Conservation (phyloP, 2,113 vertebrate species). For the Dascyllus trimaculatus region DNA sequence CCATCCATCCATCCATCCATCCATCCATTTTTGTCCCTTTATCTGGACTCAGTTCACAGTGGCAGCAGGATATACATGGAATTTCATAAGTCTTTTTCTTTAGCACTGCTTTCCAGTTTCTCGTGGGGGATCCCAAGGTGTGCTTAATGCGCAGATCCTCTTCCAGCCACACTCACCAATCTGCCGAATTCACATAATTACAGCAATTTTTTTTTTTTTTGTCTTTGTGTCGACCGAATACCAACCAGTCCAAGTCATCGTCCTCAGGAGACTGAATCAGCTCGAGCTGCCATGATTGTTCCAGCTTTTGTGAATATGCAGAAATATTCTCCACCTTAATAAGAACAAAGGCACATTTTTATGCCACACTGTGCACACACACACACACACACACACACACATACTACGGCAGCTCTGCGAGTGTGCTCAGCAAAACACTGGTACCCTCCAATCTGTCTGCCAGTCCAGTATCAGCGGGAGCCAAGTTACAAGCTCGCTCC, state of each 20-base stretch:
- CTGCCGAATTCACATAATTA: conserved; percentile 64
- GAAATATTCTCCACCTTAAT: conserved; percentile 50
- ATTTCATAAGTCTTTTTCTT: no score
- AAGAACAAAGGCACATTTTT: conserved; percentile 13
- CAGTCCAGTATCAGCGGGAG: conserved; percentile 58
- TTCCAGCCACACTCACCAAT: conserved; percentile 47
- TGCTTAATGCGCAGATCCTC: conserved; percentile 22
- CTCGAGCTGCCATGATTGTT: conserved; percentile 52
- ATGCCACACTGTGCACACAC: not conserved
- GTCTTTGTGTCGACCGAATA: conserved; percentile 45
- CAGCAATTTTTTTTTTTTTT: conserved; percentile 47
- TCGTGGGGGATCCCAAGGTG: no score
- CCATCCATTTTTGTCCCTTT: no score
- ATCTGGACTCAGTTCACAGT: no score
- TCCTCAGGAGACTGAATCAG: conserved; percentile 43
- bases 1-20: no score
- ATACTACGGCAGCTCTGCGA: conserved; percentile 23
- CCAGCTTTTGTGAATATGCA: conserved; percentile 49
- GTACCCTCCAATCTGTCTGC: conserved; percentile 40
- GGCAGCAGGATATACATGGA: no score
- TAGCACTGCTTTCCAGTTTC: no score
- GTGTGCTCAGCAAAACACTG: conserved; percentile 34
- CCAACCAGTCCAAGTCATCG: conserved; percentile 18
- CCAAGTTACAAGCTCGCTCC: conserved; percentile 46
- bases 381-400: not conserved